Base-by-base conservation (phyloP, 2,888 invertebrate species). In the Deilephila porcellus region DNA sequence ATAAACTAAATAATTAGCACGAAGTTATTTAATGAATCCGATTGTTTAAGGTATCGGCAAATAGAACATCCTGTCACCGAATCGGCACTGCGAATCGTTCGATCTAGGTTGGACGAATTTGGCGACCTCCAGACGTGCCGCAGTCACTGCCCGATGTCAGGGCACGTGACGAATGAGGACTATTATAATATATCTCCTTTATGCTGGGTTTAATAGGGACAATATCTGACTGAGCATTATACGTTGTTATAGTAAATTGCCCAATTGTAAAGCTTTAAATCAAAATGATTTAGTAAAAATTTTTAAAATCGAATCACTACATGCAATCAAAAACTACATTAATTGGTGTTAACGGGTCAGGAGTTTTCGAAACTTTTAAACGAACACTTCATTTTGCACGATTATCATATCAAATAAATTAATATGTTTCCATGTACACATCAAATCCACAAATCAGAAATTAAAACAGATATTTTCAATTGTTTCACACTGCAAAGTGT, bases 41-140 rank as follows among this genome's bases (percentile, higher is more conserved):
- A 67, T 37, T 64, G 11, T 64, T 37, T 52, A 67, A 67, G 67
- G 52, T 45, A 5, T 52, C 52, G 20, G 11, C 67, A 52, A 67
- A 17, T 67, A 52, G 67, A 67, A 67, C 67, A 67, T 67, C 67
- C 67, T 67, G 45, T 29, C 17, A 52, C 45, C 20, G 67, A 67
- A 67, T 25, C 25, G 52, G 52, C 25, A 29, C 1, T 52, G 67
- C 67, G n/a, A 67, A 67, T 25, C 25, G 5, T 17, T 67, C 56
- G 19, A 45, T 45, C 64, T 67, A 67, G 45, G 45, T 45, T 67
- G 45, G 45, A 45, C 52, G 52, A 52, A 67, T 17, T 52, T 25
- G 52, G 25, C 67, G 25, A 67, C 67, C 67, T 52, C 52, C 25
- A 67, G 67, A 67, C 52, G 67, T 67, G 52, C 14, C 32, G 25